Evolutionary conservation across 2,797 vertebrate species (phyloP).

Genomic region (Xerus rutilus): DNA sequence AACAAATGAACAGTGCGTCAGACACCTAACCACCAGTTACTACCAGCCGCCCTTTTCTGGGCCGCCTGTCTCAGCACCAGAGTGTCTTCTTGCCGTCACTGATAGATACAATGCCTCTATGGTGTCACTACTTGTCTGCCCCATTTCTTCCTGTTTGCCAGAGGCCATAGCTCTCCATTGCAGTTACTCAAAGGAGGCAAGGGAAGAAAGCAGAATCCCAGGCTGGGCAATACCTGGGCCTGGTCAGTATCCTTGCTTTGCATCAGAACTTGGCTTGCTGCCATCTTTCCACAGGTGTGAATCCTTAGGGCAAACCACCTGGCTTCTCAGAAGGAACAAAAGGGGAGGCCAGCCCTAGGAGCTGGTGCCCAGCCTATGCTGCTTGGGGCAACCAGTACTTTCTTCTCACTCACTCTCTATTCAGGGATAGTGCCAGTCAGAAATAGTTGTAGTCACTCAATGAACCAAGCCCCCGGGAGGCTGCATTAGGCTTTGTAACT

Average conservation of each 20-base stretch:
- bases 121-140: not conserved
- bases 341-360: not conserved
- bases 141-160: not conserved
- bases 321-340: accelerated
- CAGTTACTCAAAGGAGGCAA: not conserved
- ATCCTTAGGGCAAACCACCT: not conserved
- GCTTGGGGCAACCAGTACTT: accelerated
- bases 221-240: not conserved
- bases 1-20: not conserved
- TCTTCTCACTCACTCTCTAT: not conserved
- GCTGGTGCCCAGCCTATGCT: too few species aligned
- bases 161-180: not conserved
- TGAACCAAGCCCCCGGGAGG: not conserved
- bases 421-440: not conserved
- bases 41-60: not conserved
- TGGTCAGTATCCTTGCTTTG: not conserved
- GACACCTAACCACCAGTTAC: not conserved
- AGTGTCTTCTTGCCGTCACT: not conserved
- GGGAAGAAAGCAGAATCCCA: not conserved
- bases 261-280: not conserved
- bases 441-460: not conserved
- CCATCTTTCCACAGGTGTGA: not conserved
- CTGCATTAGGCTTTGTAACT: not conserved
- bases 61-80: not conserved
- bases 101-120: not conserved